These are phyloP conservation scores for Molothrus aeneus DNA, from an alignment of 2,797 vertebrate genomes.

Conservation along the genomic window DNA sequence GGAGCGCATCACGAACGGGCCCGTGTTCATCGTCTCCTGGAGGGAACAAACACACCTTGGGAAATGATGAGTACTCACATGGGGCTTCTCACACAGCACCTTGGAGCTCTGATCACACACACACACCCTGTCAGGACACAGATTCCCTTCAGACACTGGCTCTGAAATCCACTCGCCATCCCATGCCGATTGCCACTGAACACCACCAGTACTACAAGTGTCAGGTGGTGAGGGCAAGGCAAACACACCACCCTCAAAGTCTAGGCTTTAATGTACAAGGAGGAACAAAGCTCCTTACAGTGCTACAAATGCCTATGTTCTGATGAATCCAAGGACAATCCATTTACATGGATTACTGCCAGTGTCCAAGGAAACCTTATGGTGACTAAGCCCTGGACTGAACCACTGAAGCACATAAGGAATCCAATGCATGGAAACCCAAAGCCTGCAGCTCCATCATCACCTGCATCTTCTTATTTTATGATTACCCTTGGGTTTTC, in stretches of 20 bases:
- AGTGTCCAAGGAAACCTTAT: not conserved
- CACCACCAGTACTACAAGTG: not conserved
- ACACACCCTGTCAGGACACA: not conserved
- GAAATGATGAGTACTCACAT: rapidly evolving
- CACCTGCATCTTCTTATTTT: not conserved
- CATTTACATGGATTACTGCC: not conserved
- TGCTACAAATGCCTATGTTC: not conserved
- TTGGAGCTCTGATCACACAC: rapidly evolving
- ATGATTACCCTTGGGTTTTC: not conserved
- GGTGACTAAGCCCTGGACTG: not conserved
- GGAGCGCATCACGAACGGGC: conserved; percentile 97
- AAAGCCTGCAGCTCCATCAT: not conserved
- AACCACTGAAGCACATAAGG: not conserved
- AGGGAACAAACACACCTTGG: not conserved
- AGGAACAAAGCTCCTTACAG: not conserved
- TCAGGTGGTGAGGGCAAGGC: not conserved
- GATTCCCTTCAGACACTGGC: not conserved
- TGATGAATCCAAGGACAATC: not conserved
- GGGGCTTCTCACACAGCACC: not conserved
- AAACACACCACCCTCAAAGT: rapidly evolving
- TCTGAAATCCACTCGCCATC: not conserved
- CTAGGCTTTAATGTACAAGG: not conserved
- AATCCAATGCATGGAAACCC: not conserved
- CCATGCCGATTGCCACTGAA: rapidly evolving
- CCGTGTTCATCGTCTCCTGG: conserved; percentile 95